Base-by-base conservation (phyloP, 2,888 invertebrate genomes). In the Leuctra nigra region DNA sequence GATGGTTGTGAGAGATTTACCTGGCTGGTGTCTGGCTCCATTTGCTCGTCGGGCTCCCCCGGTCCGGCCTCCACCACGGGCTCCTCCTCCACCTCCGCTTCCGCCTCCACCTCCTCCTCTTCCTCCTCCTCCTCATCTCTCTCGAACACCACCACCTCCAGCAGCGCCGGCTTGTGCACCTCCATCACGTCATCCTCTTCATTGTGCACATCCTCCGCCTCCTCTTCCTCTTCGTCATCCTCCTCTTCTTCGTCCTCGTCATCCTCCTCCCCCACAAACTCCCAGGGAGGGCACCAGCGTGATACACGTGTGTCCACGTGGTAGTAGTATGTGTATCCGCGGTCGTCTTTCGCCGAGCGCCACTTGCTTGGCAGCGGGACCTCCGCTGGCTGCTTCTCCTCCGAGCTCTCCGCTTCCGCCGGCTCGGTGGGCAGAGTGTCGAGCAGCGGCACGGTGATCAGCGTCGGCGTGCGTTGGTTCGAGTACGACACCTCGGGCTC, bases 291-390 rank as follows among this genome's bases (percentile, higher is more conserved):
- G 63, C 82, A 73, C 92, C 92, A 92, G 68, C 89, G 90, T 20
- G 89, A 80, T 63, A 84, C 77, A 6, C 90, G 75, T 50, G 84
- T 77, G 70, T 84, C 86, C 1, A 85, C 76, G 70, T 97, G 93
- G 73, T 95, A 98, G 75, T 93, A 98, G 72, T 95, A 97, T 0
- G 85, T 80, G 62, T 92, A 81, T 0, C 95, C 95, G 54, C 87
- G 84, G 2, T 79, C 73, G 69, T 95, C 94, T 60, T 80, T 77
- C 0, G 91, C 87, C 65, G 84, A 86, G 66, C 90, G 88, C 97
- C 97, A 98, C 68, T 86, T 81, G 0, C 87, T 86, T 0, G 93
- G 92, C 57, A 95, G 73, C 63, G 85, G 80, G 25, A 50, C 20
- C 33, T 46, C n/a, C n/a, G n/a, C 22, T 13, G 1, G 64, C 6